Evolutionary conservation across 2,113 vertebrate species (phyloP).

Genomic region (Chaetura pelagica): DNA sequence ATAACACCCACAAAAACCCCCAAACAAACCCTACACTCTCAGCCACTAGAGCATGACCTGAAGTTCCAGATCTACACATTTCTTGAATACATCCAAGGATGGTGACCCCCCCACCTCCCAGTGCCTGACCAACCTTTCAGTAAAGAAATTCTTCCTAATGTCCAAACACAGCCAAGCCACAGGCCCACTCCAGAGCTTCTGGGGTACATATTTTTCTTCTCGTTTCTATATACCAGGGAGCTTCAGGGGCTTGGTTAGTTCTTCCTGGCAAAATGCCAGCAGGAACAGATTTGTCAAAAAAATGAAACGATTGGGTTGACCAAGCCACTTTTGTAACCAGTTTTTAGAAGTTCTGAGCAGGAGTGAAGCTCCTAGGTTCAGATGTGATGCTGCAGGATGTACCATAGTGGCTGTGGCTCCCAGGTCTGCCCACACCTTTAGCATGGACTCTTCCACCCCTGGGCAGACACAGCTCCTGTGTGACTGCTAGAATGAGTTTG

Average conservation of each 20-base stretch:
- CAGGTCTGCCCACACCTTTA: background rate
- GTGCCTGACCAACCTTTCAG: too few species aligned
- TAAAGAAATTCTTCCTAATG: too few species aligned
- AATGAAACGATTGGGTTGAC: background rate
- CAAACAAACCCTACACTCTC: too few species aligned
- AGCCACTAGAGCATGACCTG: too few species aligned
- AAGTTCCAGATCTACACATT: too few species aligned
- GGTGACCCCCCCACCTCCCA: too few species aligned
- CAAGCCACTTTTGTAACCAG: background rate
- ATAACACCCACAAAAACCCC: too few species aligned
- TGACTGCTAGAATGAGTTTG: background rate
- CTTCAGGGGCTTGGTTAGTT: background rate
- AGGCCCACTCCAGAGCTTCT: background rate
- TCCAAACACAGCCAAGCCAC: background rate
- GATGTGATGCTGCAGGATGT: background rate
- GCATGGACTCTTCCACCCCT: background rate
- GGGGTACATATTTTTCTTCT: background rate
- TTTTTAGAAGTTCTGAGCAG: background rate
- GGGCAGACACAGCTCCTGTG: background rate
- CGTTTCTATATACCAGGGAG: background rate
- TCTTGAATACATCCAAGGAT: too few species aligned
- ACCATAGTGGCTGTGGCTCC: background rate
- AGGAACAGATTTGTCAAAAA: background rate
- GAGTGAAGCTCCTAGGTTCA: background rate
- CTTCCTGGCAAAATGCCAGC: background rate